phyloP scores from a whole-genome alignment of 2,888 invertebrate genomes.

The Agrilus biguttatus region DNA sequence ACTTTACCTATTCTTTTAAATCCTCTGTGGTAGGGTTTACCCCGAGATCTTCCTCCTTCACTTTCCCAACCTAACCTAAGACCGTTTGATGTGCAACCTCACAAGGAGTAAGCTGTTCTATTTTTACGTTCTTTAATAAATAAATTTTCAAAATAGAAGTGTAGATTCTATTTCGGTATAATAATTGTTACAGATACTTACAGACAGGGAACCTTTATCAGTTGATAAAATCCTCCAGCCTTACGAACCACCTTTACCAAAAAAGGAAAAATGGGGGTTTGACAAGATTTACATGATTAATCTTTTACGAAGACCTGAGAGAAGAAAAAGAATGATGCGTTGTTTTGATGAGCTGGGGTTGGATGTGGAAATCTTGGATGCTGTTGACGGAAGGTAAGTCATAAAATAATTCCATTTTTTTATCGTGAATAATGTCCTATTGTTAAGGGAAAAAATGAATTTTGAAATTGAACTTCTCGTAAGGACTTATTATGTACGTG shows the following conservation, averaged over 20 bases:
- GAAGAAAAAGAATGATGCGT: slow-evolving; percentile 62
- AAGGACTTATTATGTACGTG: no score
- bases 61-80: no score
- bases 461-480: neutral
- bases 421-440: neutral
- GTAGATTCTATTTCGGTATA: no score
- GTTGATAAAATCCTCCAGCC: slow-evolving; percentile 29
- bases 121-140: no score
- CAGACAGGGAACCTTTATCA: slow-evolving; percentile 37
- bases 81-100: no score
- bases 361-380: slow-evolving; percentile 58
- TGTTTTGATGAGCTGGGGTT: slow-evolving; percentile 73
- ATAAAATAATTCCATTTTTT: neutral
- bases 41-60: no score
- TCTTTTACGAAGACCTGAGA: slow-evolving; percentile 64
- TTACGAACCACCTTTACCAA: slow-evolving; percentile 20
- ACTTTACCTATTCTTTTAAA: no score
- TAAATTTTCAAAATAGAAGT: no score
- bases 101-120: no score
- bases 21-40: no score
- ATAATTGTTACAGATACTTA: slow-evolving; percentile 29
- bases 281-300: slow-evolving; percentile 88
- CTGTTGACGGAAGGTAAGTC: slow-evolving; percentile 78
- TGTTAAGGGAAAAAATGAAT: neutral
- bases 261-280: slow-evolving; percentile 51